These are phyloP conservation scores for Dolichopus griseipennis DNA, from an alignment of 2,888 invertebrate genomes.

Conservation along the genomic window DNA sequence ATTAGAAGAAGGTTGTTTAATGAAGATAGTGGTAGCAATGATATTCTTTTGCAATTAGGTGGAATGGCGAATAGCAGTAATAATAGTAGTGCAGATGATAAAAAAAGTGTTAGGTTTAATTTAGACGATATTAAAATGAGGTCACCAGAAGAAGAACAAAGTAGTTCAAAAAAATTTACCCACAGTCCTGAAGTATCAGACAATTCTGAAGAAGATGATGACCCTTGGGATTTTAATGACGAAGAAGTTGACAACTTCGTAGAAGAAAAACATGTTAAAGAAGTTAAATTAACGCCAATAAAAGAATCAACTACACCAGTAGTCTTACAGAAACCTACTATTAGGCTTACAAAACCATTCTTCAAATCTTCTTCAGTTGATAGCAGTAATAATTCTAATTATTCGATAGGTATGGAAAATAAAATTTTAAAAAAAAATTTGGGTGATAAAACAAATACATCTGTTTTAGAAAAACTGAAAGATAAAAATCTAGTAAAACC, in stretches of 20 bases:
- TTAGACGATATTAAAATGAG: slow-evolving; percentile 36
- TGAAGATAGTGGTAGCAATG: slow-evolving; percentile 21
- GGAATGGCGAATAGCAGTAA: slow-evolving; percentile 16
- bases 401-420: background rate
- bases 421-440: slow-evolving; percentile 15
- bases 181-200: slow-evolving; percentile 35
- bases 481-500: slow-evolving; percentile 31
- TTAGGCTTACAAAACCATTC: slow-evolving; percentile 9
- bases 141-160: slow-evolving; percentile 34
- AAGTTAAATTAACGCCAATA: slow-evolving; percentile 40
- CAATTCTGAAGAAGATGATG: slow-evolving; percentile 31
- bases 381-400: background rate
- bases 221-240: slow-evolving; percentile 32
- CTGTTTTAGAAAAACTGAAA: slow-evolving; percentile 33
- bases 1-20: slow-evolving; percentile 32
- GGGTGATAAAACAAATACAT: slow-evolving; percentile 20
- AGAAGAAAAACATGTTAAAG: slow-evolving; percentile 40
- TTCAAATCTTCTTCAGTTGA: slow-evolving; percentile 8
- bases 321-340: background rate
- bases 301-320: slow-evolving; percentile 30
- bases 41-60: background rate
- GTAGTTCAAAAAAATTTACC: slow-evolving; percentile 29
- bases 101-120: slow-evolving; percentile 65
- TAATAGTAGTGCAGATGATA: slow-evolving; percentile 48
- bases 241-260: slow-evolving; percentile 31